Evolutionary conservation across 2,113 vertebrate species (phyloP), one percentile per base, ranked within the genome.

Genomic region (Rhadina sibilatrix): DNA sequence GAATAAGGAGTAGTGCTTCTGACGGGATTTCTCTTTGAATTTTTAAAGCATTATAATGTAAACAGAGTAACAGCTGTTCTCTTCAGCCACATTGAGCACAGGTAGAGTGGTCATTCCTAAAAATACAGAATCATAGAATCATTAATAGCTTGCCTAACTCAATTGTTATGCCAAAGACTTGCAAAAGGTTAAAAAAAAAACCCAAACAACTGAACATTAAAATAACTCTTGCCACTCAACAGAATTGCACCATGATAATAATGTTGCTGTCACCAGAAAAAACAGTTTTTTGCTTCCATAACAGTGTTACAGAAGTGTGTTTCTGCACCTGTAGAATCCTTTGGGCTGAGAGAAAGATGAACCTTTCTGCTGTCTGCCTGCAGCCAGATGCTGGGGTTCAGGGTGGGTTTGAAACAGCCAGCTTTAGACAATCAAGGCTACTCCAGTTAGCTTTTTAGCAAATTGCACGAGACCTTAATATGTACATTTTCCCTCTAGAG

Each of bases 1-100:
- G 85, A 96, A 96, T 88, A 95, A 94, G 92, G 44, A 88, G 85
- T 91, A 47, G 22, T 35, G 52, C 70, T 87, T 88, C 82, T 60
- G 46, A 56, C 63, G 56, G 52, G 72, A 53, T 83, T 52, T 74
- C 35, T 52, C 69, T 93, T 90, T 79, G 88, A 92, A 75, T 88
- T 87, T 89, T 94, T 64, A 80, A 86, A 83, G 31, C 31, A 60
- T 2, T 2, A 38, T 47, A 70, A 68, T 53, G 9, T 66, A 93
- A 64, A 52, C 71, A 90, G 38, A 89, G 68, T n/a, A 65, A 47
- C 56, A 88, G n/a, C 64, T 92, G 25, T 68, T 80, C 47, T 90
- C 35, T 90, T 69, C 56, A 86, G 71, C 56, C 76, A 56, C 37
- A 64, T 1, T 56, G 54, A 66, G 47, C 49, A 66, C 19, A 56